Conservation (phyloP, 2,113 vertebrate genomes). For the Thunnus thynnus region DNA sequence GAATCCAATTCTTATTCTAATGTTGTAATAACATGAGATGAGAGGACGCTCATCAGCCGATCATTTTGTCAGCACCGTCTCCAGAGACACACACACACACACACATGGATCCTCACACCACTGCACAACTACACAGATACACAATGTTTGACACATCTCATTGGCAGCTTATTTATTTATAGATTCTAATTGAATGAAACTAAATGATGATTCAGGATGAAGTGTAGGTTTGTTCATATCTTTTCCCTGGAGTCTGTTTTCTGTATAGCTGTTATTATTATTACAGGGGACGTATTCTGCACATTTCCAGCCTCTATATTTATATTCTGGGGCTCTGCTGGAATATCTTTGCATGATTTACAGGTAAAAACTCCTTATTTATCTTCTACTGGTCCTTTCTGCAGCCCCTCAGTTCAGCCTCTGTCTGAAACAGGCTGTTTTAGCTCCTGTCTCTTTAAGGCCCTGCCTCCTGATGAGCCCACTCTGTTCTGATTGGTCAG, state of each 20-base stretch:
- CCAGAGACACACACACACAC: constrained; percentile 6
- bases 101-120: background rate
- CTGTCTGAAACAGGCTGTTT: too few relatives aligned
- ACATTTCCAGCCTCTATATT: too few relatives aligned
- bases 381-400: too few relatives aligned
- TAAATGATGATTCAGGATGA: background rate
- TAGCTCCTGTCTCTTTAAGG: too few relatives aligned
- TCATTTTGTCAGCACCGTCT: constrained; percentile 26
- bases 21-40: constrained; percentile 45
- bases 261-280: background rate
- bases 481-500: too few relatives aligned
- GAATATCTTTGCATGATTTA: too few relatives aligned
- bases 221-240: background rate
- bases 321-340: too few relatives aligned
- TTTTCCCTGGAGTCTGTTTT: background rate
- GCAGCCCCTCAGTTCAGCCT: too few relatives aligned
- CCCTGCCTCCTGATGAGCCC: too few relatives aligned
- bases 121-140: constrained; percentile 2
- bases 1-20: constrained; percentile 57
- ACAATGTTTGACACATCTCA: background rate
- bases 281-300: too few relatives aligned
- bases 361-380: too few relatives aligned
- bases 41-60: constrained; percentile 34
- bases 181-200: constrained; percentile 21
- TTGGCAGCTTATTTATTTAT: constrained; percentile 19